Evolutionary conservation across 2,888 invertebrate species (phyloP).

Genomic region (Cylloceria caligata): DNA sequence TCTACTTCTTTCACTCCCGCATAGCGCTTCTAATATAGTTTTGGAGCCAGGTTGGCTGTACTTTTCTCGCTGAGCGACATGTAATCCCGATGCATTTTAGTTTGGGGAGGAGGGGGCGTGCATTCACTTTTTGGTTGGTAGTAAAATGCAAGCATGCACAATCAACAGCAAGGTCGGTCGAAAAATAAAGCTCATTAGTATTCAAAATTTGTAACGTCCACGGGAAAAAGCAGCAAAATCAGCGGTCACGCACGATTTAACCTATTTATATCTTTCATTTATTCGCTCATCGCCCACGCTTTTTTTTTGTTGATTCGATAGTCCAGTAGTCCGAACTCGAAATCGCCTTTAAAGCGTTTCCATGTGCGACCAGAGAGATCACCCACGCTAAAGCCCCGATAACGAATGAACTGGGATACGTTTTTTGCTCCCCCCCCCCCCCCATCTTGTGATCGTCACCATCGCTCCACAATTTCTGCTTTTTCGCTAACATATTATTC

Average conservation of each 20-base stretch:
- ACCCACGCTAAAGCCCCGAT: slow-evolving; percentile 60
- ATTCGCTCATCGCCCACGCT: background rate
- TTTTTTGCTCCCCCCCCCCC: slow-evolving; percentile 16
- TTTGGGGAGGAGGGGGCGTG: background rate
- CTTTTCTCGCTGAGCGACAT: background rate
- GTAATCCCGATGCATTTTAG: slow-evolving; percentile 1
- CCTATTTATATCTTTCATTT: slow-evolving; percentile 37
- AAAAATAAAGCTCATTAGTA: slow-evolving; percentile 52
- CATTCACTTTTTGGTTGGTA: slow-evolving; percentile 6
- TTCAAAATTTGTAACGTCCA: slow-evolving; percentile 46
- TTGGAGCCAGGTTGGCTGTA: background rate
- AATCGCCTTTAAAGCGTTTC: slow-evolving; percentile 63
- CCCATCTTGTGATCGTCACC: background rate
- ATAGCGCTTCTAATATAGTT: background rate
- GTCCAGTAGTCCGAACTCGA: slow-evolving; percentile 45
- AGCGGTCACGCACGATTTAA: slow-evolving; percentile 41
- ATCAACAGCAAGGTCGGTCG: background rate
- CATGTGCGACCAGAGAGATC: slow-evolving; percentile 64
- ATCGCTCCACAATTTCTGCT: slow-evolving; percentile 3
- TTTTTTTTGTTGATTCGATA: slow-evolving; percentile 31
- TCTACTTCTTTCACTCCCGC: background rate
- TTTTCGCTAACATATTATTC: slow-evolving; percentile 39
- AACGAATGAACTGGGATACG: slow-evolving; percentile 57
- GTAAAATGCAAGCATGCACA: slow-evolving; percentile 17
- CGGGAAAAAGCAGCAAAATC: slow-evolving; percentile 37